These are phyloP conservation scores for Salpingus planirostris DNA, from an alignment of 2,888 invertebrate genomes.

Conservation along the genomic window DNA sequence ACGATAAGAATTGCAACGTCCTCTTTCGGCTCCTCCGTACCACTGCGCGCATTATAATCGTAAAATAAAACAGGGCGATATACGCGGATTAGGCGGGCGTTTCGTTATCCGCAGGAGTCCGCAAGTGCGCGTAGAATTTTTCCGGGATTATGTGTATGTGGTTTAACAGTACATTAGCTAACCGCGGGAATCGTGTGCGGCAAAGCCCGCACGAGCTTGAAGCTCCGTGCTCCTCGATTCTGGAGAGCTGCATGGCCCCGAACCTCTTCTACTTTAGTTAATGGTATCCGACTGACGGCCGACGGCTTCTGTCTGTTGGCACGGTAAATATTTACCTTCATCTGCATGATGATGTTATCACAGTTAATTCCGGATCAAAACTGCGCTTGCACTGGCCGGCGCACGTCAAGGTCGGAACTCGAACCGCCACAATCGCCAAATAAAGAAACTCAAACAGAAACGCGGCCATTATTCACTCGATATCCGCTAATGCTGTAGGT, in stretches of 20 bases:
- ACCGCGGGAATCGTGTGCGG: constrained; percentile 17
- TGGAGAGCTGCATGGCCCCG: constrained; percentile 7
- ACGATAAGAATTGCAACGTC: no score
- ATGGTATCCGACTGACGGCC: constrained; percentile 17
- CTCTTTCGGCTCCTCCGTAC: no score
- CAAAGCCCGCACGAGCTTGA: constrained; percentile 8
- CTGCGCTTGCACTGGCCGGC: neutral
- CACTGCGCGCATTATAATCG: no score
- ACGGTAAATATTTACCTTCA: constrained; percentile 18
- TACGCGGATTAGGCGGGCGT: no score
- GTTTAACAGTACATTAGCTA: constrained; percentile 27
- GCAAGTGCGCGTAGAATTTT: constrained; percentile 18
- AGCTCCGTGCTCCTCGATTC: no score
- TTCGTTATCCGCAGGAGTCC: no score
- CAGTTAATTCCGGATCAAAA: constrained; percentile 5
- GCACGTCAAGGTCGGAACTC: neutral
- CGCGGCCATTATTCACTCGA: no score
- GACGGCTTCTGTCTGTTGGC: constrained; percentile 13
- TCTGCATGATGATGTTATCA: constrained; percentile 14
- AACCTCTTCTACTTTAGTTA: constrained; percentile 14
- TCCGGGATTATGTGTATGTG: constrained; percentile 23
- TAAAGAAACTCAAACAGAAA: no score
- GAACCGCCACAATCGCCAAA: no score
- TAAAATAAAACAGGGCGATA: no score
- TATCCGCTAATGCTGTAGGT: no score